phyloP scores from a whole-genome alignment of 2,888 invertebrate genomes.

The Tachina grossa region DNA sequence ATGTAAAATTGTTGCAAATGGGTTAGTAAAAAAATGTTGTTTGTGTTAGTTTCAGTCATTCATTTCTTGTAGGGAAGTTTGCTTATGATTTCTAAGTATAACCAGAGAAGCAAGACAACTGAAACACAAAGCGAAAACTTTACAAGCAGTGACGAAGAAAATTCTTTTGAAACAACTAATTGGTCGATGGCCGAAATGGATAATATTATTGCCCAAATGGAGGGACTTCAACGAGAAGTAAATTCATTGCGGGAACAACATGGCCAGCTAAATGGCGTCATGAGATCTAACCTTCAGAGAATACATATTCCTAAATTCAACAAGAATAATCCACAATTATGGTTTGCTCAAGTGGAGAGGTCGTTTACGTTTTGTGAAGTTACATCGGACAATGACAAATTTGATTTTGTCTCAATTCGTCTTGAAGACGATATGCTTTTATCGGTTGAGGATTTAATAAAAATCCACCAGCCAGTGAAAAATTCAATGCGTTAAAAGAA shows the following conservation, averaged over 20 bases:
- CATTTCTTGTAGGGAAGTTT: too few species aligned
- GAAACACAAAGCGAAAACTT: too few species aligned
- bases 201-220: slow-evolving; percentile 8
- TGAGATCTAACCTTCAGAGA: slow-evolving; percentile 8
- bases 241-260: neutral
- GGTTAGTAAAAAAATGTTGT: too few species aligned
- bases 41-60: too few species aligned
- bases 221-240: too few species aligned
- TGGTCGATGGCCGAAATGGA: slow-evolving; percentile 7
- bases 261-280: neutral
- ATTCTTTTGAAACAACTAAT: neutral
- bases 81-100: too few species aligned
- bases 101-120: too few species aligned
- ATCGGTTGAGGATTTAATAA: neutral
- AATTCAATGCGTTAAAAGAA: slow-evolving; percentile 3
- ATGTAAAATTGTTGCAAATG: too few species aligned
- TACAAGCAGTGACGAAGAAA: neutral
- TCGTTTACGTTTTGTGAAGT: slow-evolving; percentile 23
- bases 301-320: slow-evolving; percentile 45
- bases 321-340: slow-evolving; percentile 46
- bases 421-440: slow-evolving; percentile 17
- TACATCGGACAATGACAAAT: slow-evolving; percentile 32
- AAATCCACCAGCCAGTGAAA: slow-evolving; percentile 15
- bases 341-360: slow-evolving; percentile 49
- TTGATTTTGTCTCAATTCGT: slow-evolving; percentile 1